Percentiles rank a stretch among this genome's conserved stretches.
Evolutionary conservation across 2,888 invertebrate genomes (phyloP).

Genomic region (Belgica antarctica): DNA sequence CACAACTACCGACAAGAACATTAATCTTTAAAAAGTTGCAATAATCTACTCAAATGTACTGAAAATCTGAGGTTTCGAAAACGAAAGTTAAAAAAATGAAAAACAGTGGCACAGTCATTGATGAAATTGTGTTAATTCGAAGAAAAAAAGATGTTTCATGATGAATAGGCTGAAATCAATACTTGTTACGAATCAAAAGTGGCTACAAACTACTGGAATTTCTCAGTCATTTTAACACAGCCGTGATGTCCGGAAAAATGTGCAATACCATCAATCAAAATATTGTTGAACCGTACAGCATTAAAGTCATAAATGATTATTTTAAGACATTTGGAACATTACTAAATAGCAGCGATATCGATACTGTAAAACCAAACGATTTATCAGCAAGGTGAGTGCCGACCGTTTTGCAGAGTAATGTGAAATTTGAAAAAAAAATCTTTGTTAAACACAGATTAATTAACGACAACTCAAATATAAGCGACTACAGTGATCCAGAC

Average conservation of each 20-base stretch:
- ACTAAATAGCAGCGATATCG: not conserved
- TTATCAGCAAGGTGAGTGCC: not conserved
- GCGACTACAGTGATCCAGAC: not conserved
- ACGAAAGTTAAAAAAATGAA: no score
- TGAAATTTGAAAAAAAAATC: not conserved
- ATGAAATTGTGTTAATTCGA: no score
- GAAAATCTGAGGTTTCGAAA: no score
- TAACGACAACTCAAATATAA: not conserved
- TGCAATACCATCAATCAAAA: slow-evolving; percentile 42
- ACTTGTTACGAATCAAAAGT: no score
- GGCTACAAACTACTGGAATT: no score
- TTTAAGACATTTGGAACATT: slow-evolving; percentile 30
- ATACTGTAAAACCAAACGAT: not conserved
- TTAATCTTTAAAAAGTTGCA: no score
- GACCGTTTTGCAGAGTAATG: not conserved
- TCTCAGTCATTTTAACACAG: no score
- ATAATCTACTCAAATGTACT: no score
- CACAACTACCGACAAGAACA: no score
- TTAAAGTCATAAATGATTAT: not conserved
- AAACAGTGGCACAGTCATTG: no score
- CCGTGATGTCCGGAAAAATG: slow-evolving; percentile 35
- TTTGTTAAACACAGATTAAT: not conserved
- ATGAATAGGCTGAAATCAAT: no score
- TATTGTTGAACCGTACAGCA: not conserved
- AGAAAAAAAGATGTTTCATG: no score